phyloP scores from a whole-genome alignment of 2,113 vertebrate species.

The Procavia capensis region DNA sequence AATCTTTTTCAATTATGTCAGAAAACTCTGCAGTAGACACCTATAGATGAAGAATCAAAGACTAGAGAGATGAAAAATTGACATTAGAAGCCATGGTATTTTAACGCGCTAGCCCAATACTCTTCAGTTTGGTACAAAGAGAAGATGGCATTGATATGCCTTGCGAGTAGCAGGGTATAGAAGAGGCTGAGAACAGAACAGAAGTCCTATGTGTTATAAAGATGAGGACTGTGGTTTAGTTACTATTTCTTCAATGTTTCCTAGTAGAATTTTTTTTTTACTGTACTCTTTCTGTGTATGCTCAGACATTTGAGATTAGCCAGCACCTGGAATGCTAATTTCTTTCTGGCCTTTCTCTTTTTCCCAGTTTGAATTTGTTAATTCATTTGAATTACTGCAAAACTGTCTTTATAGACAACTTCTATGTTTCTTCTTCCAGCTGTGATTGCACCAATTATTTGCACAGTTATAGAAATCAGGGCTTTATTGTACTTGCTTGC shows the following conservation, averaged over 20 bases:
- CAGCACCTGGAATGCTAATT: not conserved
- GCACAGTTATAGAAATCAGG: not conserved
- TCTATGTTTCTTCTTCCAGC: not conserved
- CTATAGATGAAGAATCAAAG: not conserved
- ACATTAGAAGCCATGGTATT: not conserved
- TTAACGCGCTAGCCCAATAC: not conserved
- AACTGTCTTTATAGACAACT: not conserved
- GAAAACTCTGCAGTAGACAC: not conserved
- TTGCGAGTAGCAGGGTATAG: not conserved
- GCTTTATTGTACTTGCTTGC: not conserved
- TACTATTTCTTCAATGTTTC: not conserved
- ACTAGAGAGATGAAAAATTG: not conserved
- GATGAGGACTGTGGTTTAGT: not conserved
- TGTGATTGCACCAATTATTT: not conserved
- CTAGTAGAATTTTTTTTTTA: not conserved
- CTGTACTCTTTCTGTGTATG: not conserved
- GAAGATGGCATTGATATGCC: not conserved
- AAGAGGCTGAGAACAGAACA: not conserved
- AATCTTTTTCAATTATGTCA: not conserved
- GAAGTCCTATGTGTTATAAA: not conserved
- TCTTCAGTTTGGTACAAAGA: not conserved
- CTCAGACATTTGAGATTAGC: not conserved
- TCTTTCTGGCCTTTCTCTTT: not conserved
- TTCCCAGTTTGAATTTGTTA: constrained; percentile 10
- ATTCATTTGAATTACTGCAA: constrained; percentile 42